Evolutionary conservation across 2,888 invertebrate genomes (phyloP).

Genomic region (Quadroppia sp.): DNA sequence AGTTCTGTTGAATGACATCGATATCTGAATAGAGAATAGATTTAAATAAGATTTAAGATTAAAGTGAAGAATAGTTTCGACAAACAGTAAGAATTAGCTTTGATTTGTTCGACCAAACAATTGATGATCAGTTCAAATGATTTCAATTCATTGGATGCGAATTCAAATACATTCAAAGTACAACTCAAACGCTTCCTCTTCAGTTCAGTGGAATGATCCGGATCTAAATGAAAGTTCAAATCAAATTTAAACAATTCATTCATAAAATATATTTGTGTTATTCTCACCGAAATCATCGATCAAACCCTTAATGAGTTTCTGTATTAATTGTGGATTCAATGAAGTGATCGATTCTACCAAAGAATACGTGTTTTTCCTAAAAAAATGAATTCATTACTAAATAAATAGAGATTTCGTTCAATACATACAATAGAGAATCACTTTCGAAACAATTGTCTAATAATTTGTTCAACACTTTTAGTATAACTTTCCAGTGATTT

Average conservation of each 20-base stretch:
- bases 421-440: background rate
- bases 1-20: background rate
- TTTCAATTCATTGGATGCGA: background rate
- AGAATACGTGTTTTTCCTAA: background rate
- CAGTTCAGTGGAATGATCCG: background rate
- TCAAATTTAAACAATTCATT: background rate
- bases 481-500: background rate
- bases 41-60: background rate
- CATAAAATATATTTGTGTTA: background rate
- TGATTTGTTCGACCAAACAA: slow-evolving; percentile 2
- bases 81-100: slow-evolving; percentile 6
- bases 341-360: background rate
- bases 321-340: background rate
- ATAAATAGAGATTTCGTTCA: background rate
- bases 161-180: background rate
- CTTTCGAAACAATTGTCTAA: background rate
- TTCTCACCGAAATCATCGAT: background rate
- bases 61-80: background rate
- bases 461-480: background rate
- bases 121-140: background rate
- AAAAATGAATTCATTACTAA: background rate
- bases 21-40: background rate
- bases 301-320: background rate
- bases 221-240: background rate
- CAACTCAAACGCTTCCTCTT: background rate